These are phyloP conservation scores for Rhea pennata DNA, from an alignment of 2,113 vertebrate species.

Conservation along the genomic window DNA sequence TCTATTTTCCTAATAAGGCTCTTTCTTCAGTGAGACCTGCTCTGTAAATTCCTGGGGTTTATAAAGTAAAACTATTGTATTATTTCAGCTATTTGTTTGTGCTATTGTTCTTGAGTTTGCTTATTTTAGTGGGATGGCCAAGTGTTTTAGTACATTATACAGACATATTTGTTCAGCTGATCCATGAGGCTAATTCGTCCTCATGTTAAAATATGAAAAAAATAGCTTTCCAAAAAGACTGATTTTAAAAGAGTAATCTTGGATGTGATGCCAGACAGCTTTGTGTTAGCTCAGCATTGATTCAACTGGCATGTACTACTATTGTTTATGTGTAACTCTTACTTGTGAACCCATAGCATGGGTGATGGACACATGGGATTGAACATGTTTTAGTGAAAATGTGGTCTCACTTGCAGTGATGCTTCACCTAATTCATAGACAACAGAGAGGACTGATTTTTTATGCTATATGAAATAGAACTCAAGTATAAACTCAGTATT, in stretches of 20 bases:
- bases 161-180: not conserved
- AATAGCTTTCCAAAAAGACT: not conserved
- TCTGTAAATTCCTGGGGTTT: not conserved
- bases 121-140: not conserved
- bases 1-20: not conserved
- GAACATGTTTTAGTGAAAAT: not conserved
- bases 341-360: not conserved
- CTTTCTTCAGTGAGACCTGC: not conserved
- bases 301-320: not conserved
- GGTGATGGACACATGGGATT: not conserved
- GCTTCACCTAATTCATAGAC: not conserved
- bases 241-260: not conserved
- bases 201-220: not conserved
- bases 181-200: not conserved
- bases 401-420: not conserved
- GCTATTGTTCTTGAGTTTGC: not conserved
- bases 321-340: not conserved
- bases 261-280: not conserved
- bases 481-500: slow-evolving; percentile 3
- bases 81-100: not conserved
- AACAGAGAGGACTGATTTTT: not conserved
- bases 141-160: not conserved
- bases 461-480: not conserved
- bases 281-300: not conserved
- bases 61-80: not conserved